Percentiles rank a stretch among this genome's conserved stretches.
Evolutionary conservation across 2,888 invertebrate genomes (phyloP).

Genomic region (Melipona bicolor): DNA sequence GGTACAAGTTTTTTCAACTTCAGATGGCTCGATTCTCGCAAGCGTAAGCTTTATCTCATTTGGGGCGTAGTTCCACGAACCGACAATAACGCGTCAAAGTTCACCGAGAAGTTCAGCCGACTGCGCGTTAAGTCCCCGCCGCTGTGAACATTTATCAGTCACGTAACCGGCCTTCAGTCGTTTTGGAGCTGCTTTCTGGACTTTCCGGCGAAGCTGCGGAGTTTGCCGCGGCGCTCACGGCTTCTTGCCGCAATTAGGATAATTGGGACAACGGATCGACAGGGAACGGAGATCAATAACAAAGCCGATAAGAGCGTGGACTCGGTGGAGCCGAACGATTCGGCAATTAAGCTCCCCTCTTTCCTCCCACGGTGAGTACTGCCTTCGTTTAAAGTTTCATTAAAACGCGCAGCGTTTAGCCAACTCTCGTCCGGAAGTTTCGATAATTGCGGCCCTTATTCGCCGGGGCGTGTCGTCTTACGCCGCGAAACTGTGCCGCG

Average conservation of each 20-base stretch:
- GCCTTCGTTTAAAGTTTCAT: constrained; percentile 50
- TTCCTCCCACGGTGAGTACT: constrained; percentile 4
- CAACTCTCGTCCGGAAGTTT: constrained; percentile 49
- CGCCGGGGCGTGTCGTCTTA: constrained; percentile 36
- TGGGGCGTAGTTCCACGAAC: constrained; percentile 4
- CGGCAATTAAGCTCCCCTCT: constrained; percentile 33
- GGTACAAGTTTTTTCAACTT: not conserved
- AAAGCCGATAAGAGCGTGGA: constrained; percentile 23
- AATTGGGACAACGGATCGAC: constrained; percentile 25
- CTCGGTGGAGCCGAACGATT: constrained; percentile 19
- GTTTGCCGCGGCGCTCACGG: not conserved
- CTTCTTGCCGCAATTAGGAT: constrained; percentile 35
- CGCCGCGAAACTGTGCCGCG: constrained; percentile 35
- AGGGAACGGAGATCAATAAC: constrained; percentile 27
- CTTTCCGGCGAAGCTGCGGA: not conserved
- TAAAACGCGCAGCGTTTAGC: constrained; percentile 52
- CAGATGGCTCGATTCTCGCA: not conserved
- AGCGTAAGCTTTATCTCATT: not conserved
- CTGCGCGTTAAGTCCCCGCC: constrained; percentile 2
- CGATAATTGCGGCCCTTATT: constrained; percentile 51
- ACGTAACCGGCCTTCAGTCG: not conserved
- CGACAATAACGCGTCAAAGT: constrained; percentile 1
- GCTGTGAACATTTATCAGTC: constrained; percentile 20
- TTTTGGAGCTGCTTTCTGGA: not conserved
- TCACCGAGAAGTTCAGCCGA: not conserved